These are phyloP conservation scores for Diaprepes abbreviatus DNA, from an alignment of 2,888 invertebrate species.

Conservation along the genomic window DNA sequence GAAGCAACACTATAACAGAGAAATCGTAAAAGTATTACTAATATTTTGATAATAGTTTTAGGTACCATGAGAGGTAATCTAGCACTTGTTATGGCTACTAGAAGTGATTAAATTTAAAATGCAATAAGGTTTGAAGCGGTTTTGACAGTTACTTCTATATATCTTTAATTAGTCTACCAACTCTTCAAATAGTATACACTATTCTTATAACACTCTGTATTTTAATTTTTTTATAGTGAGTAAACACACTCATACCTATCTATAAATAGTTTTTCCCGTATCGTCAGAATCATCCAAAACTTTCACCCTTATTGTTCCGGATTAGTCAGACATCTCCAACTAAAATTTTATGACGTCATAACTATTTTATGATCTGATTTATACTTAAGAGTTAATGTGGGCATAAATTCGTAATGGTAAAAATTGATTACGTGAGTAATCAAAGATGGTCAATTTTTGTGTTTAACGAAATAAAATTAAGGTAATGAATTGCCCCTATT, in stretches of 20 bases:
- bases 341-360: conserved; percentile 47
- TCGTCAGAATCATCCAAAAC: conserved; percentile 38
- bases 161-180: too few relatives aligned
- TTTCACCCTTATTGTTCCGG: conserved; percentile 46
- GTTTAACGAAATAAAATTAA: conserved; percentile 27
- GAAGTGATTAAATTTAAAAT: too few relatives aligned
- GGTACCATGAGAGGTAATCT: too few relatives aligned
- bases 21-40: too few relatives aligned
- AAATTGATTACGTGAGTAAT: conserved; percentile 50
- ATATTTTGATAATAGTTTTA: too few relatives aligned
- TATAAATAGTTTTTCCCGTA: conserved; percentile 4
- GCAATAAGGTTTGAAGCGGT: too few relatives aligned
- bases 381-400: conserved; percentile 48
- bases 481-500: conserved; percentile 18
- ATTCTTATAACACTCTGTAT: too few relatives aligned
- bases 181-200: too few relatives aligned
- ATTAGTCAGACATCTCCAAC: conserved; percentile 49
- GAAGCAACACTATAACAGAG: too few relatives aligned
- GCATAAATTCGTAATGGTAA: conserved; percentile 47
- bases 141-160: too few relatives aligned
- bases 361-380: conserved; percentile 49
- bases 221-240: too few relatives aligned
- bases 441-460: conserved; percentile 38
- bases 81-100: too few relatives aligned
- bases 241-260: background rate